Conservation (phyloP, 2,888 invertebrate genomes). For the Capitulum mitella region DNA sequence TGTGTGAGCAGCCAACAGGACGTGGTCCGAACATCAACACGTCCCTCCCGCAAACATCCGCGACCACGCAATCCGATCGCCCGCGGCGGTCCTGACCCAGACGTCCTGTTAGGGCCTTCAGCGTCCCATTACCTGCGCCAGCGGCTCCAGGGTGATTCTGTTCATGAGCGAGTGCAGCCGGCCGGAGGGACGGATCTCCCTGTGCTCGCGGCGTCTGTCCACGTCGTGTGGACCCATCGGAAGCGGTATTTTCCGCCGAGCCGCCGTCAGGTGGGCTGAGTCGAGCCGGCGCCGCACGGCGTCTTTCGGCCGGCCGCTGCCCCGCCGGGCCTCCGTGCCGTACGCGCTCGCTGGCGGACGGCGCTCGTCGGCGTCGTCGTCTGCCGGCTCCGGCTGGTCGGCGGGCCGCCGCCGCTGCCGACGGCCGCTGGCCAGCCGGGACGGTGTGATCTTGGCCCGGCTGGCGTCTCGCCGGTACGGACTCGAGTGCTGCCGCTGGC, state of each 20-base stretch:
- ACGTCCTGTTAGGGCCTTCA: no score
- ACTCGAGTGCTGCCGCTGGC: background rate
- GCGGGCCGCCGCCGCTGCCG: background rate
- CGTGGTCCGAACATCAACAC: no score
- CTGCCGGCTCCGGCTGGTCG: background rate
- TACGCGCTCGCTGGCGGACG: background rate
- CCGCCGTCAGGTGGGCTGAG: no score
- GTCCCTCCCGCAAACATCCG: no score
- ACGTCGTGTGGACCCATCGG: no score
- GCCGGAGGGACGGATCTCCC: conserved; percentile 32
- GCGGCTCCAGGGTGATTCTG: background rate
- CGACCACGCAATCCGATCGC: no score
- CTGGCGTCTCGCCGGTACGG: conserved; percentile 14
- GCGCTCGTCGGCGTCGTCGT: background rate
- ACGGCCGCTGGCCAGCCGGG: conserved; percentile 26
- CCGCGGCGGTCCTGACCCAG: no score
- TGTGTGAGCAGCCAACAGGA: no score
- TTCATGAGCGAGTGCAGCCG: conserved; percentile 34
- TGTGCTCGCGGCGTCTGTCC: background rate
- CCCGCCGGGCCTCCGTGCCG: background rate
- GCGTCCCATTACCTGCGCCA: background rate
- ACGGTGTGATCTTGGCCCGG: conserved; percentile 30
- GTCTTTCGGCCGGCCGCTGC: conserved; percentile 1
- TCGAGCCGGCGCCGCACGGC: conserved; percentile 23
- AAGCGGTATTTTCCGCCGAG: no score